A percentile compares a stretch with the other conserved stretches of the same genome.
Conservation (phyloP, 2,113 vertebrate genomes). For the Chamaea fasciata region DNA sequence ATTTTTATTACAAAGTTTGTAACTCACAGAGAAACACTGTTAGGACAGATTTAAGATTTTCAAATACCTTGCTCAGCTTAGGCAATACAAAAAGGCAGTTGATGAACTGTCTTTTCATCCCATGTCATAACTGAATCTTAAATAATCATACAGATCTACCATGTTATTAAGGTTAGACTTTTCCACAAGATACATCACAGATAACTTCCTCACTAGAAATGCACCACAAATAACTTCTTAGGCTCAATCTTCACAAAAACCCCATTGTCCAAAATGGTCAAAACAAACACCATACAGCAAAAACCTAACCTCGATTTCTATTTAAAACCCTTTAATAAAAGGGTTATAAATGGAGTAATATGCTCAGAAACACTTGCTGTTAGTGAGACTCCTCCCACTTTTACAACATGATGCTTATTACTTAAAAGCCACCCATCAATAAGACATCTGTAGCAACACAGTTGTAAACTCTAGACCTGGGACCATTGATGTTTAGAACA, state of each 20-base stretch:
- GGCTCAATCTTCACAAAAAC: neutral
- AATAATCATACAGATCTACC: neutral
- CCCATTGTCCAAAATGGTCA: neutral
- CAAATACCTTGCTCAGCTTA: neutral
- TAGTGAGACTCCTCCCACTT: neutral
- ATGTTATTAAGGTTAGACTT: conserved; percentile 20
- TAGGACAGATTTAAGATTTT: neutral
- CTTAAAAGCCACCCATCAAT: neutral
- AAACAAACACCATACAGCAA: conserved; percentile 4
- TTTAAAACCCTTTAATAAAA: conserved; percentile 33
- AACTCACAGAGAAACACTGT: neutral
- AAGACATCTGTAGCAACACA: neutral
- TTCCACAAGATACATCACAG: neutral
- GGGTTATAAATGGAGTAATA: conserved; percentile 7
- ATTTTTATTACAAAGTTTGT: neutral
- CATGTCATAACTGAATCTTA: neutral
- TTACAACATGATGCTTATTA: neutral
- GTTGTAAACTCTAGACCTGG: neutral
- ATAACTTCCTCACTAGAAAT: conserved; percentile 9
- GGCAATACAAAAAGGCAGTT: neutral
- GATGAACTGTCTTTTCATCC: conserved; percentile 12
- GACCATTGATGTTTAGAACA: neutral
- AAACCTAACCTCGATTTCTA: conserved; percentile 24
- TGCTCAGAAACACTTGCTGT: neutral
- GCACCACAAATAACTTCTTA: conserved; percentile 8